A percentile compares a stretch with the other conserved stretches of the same genome.
These are phyloP conservation scores for Oscheius sp. DNA, from an alignment of 2,888 invertebrate species.

Conservation along the genomic window DNA sequence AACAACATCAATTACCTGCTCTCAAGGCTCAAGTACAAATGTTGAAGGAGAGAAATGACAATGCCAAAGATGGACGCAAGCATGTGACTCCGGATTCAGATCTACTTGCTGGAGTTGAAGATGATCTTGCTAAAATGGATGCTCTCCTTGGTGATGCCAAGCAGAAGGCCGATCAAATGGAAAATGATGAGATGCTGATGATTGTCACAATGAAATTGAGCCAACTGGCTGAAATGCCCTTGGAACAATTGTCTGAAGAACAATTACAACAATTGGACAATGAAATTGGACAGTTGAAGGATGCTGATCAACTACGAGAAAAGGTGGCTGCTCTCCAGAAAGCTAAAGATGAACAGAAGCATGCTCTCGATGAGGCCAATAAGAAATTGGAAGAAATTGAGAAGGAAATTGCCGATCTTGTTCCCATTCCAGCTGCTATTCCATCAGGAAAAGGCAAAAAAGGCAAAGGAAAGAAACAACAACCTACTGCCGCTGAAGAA, in stretches of 20 bases:
- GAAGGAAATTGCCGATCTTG: slow-evolving; percentile 46
- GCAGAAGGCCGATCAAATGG: slow-evolving; percentile 45
- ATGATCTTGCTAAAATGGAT: slow-evolving; percentile 41
- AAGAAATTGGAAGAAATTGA: slow-evolving; percentile 27
- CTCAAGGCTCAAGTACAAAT: slow-evolving; percentile 50
- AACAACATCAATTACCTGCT: slow-evolving; percentile 45
- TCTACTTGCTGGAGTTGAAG: slow-evolving; percentile 16
- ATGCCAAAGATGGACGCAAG: slow-evolving; percentile 42
- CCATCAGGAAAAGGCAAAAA: slow-evolving; percentile 37
- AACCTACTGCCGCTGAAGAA: not conserved
- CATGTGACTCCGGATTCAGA: slow-evolving; percentile 47
- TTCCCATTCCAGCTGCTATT: slow-evolving; percentile 18
- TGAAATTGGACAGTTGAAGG: slow-evolving; percentile 44
- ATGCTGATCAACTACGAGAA: slow-evolving; percentile 48
- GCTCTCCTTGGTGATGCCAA: slow-evolving; percentile 45
- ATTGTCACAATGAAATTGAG: slow-evolving; percentile 45
- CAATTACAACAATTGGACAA: slow-evolving; percentile 35
- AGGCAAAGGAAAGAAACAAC: slow-evolving; percentile 32
- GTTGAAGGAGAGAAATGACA: slow-evolving; percentile 46
- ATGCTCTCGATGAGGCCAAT: slow-evolving; percentile 9
- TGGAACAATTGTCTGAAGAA: slow-evolving; percentile 35
- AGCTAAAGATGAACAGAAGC: slow-evolving; percentile 41
- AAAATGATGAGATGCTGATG: slow-evolving; percentile 48
- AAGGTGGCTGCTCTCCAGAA: slow-evolving; percentile 40
- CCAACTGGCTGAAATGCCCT: slow-evolving; percentile 46